Percentiles rank a stretch among this genome's conserved stretches.
Evolutionary conservation across 2,797 vertebrate species (phyloP).

Genomic region (Gephyroberyx darwinii): DNA sequence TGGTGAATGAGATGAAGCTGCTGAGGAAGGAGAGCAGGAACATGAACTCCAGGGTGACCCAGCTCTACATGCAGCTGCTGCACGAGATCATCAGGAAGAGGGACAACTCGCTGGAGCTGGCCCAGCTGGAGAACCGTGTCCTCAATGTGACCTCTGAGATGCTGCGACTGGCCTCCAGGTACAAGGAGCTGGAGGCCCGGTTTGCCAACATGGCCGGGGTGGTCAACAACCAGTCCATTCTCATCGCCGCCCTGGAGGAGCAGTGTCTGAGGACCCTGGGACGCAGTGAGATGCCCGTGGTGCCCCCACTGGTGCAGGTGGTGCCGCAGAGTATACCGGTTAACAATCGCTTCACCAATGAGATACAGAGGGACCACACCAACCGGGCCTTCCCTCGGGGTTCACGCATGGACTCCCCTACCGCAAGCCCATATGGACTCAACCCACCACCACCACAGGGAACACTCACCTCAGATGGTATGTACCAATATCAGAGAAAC

Average conservation of each 20-base stretch:
- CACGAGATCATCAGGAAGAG: conserved; percentile 99
- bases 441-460: conserved; percentile 85
- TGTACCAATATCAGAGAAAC: conserved; percentile 38
- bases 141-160: conserved; percentile 97
- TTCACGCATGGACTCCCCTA: conserved; percentile 84
- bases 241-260: conserved; percentile 91
- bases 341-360: conserved; percentile 90
- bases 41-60: conserved; percentile 99
- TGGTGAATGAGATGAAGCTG: conserved; percentile 97
- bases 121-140: conserved; percentile 95
- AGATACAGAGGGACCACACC: conserved; percentile 92
- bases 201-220: conserved; percentile 89
- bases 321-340: conserved; percentile 91
- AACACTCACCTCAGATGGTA: conserved; percentile 92
- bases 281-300: conserved; percentile 84
- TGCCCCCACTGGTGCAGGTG: conserved; percentile 95
- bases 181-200: conserved; percentile 92
- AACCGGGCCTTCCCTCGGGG: conserved; percentile 88
- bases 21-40: conserved; percentile 98
- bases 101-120: conserved; percentile 96
- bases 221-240: conserved; percentile 96
- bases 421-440: conserved; percentile 87
- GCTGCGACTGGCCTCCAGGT: conserved; percentile 91
- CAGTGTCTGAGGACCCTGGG: conserved; percentile 89
- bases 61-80: conserved; percentile 98